Evolutionary conservation across 2,113 vertebrate genomes (phyloP), one percentile per base, ranked within the genome.

Genomic region (Dinomys branickii): DNA sequence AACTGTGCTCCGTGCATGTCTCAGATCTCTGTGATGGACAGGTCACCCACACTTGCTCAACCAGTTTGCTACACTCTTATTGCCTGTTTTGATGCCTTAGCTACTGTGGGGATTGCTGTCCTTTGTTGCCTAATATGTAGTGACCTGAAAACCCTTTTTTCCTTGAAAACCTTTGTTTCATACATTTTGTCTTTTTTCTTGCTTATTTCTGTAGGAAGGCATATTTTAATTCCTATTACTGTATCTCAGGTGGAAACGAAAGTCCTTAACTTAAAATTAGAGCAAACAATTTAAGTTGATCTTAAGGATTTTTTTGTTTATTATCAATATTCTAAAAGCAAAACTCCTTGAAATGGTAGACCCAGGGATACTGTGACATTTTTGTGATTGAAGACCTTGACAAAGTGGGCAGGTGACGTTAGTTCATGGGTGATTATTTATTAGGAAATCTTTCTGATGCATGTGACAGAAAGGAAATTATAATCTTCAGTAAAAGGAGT

Each of bases 391-490:
- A 77, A 91, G 44, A 54, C 11, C 38, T 94, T 88, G 56, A 30
- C 47, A 81, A 80, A 85, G 14, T 58, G 52, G 28, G 59, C 26
- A 94, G 77, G 22, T 84, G 61, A 16, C 59, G 78, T 78, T 85
- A 85, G 26, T 52, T 52, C 71, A 47, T 47, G 19, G 20, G 14
- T 75, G 38, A 13, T 90, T 84, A 95, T 94, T 94, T 95, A 90
- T 91, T 94, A 92, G 89, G 41, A 87, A 58, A 71, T 94, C n/a
- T 86, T 94, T 91, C 41, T 91, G 94, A 85, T 77, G 38, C 38
- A 22, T 75, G 54, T 71, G 56, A 90, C 44, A 94, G 92, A 93
- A 95, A 94, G 54, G 73, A 85, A 94, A 94, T 89, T 75, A n/a
- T 75, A 94, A 38, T 26, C 73, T 93, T 88, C 20, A 83, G 61